These are phyloP conservation scores for Isoperla grammatica DNA, from an alignment of 2,888 invertebrate species.

Conservation along the genomic window DNA sequence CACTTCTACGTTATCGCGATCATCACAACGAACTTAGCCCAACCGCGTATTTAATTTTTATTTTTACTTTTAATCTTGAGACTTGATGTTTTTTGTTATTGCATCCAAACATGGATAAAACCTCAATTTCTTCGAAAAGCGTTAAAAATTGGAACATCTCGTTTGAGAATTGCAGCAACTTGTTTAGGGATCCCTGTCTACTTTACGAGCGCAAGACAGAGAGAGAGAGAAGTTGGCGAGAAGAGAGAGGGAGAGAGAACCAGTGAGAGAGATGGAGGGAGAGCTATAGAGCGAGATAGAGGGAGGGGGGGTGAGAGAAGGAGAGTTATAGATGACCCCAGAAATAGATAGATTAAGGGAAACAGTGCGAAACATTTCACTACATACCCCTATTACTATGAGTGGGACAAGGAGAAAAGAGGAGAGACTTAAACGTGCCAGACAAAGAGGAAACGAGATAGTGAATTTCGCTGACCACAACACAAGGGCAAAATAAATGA, in stretches of 20 bases:
- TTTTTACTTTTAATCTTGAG: no score
- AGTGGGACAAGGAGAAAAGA: constrained; percentile 14
- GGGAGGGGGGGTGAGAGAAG: background rate
- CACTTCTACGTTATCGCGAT: no score
- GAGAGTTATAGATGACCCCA: constrained; percentile 16
- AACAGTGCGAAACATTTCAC: constrained; percentile 17
- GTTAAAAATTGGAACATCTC: background rate
- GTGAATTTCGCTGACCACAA: constrained; percentile 16
- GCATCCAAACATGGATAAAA: no score
- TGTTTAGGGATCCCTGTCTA: constrained; percentile 3
- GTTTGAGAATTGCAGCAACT: constrained; percentile 5
- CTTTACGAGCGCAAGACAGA: constrained; percentile 7
- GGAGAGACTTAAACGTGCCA: background rate
- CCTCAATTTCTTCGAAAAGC: no score
- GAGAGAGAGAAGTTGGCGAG: background rate
- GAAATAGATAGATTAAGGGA: constrained; percentile 17
- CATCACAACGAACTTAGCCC: no score
- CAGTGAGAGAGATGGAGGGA: background rate
- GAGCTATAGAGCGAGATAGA: background rate
- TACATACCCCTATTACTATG: constrained; percentile 14
- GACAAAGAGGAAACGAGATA: constrained; percentile 10
- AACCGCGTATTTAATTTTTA: no score
- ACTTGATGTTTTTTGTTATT: no score
- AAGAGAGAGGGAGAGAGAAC: background rate
- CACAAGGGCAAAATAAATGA: constrained; percentile 13